A percentile compares a stretch with the other conserved stretches of the same genome.
Conservation (phyloP, 2,888 invertebrate genomes). For the Ernsta delagoae region DNA sequence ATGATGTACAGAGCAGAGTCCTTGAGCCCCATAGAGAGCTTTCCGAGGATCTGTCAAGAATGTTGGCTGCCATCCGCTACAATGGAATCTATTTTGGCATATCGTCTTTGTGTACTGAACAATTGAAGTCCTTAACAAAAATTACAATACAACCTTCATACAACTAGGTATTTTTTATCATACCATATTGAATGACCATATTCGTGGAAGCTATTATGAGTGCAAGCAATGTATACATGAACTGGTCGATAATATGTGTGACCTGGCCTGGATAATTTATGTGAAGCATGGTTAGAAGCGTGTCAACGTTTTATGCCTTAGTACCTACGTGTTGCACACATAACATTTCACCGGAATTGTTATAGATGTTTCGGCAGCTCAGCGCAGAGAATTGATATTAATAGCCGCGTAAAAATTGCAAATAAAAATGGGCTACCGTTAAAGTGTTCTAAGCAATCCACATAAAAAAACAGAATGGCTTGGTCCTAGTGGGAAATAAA, state of each 20-base stretch:
- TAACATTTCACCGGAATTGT: conserved; percentile 4
- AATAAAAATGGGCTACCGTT: conserved; percentile 22
- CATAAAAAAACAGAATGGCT: conserved; percentile 31
- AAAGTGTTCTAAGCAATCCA: conserved; percentile 28
- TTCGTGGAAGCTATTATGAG: conserved; percentile 23
- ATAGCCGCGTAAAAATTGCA: conserved; percentile 25
- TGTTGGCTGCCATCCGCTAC: neutral
- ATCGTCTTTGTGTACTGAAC: neutral
- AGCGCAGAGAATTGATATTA: conserved; percentile 25
- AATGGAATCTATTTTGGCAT: neutral
- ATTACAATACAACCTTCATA: neutral
- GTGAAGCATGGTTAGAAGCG: conserved; percentile 16
- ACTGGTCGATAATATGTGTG: conserved; percentile 16
- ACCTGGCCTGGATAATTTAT: conserved; percentile 24
- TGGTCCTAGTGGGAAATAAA: conserved; percentile 44
- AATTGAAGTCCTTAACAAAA: neutral
- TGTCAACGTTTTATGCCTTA: conserved; percentile 23
- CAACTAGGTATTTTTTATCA: neutral
- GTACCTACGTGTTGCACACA: neutral
- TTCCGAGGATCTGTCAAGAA: neutral
- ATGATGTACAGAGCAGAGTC: too few relatives aligned
- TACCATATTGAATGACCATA: neutral
- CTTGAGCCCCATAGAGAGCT: too few relatives aligned
- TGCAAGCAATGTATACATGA: conserved; percentile 22
- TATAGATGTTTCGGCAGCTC: conserved; percentile 19